Conservation (phyloP, 1,140 invertebrate species). For the Pogonomyrmex californicus region DNA sequence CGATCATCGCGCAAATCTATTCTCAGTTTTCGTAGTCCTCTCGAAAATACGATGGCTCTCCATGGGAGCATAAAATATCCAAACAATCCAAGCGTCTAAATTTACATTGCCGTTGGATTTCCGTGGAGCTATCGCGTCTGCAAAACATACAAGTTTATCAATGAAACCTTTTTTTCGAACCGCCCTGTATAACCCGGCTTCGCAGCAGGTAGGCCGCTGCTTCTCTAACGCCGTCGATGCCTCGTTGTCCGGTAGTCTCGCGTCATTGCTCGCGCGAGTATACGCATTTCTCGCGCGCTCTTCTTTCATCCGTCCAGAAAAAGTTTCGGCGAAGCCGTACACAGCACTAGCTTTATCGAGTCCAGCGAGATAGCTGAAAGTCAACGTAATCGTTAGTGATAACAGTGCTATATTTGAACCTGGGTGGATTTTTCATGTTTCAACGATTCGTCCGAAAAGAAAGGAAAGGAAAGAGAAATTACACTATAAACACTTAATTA, state of each 20-base stretch:
- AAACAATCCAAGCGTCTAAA: conserved; percentile 25
- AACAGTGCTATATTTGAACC: conserved; percentile 45
- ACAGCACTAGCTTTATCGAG: conserved; percentile 31
- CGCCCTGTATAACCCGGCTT: conserved; percentile 34
- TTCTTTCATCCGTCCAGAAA: neutral
- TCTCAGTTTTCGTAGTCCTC: conserved; percentile 2
- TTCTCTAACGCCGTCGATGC: neutral
- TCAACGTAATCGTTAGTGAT: conserved; percentile 16
- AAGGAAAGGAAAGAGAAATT: neutral
- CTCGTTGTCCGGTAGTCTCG: conserved; percentile 44
- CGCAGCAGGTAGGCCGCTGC: conserved; percentile 39
- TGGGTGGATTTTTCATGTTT: neutral
- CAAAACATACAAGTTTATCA: neutral
- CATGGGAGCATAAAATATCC: neutral
- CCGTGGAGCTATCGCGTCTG: neutral
- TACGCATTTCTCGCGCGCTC: neutral
- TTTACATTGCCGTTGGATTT: conserved; percentile 28
- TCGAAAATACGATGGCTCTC: neutral
- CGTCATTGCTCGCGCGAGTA: conserved; percentile 29
- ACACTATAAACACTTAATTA: neutral
- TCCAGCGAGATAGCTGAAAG: conserved; percentile 28
- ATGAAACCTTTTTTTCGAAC: neutral
- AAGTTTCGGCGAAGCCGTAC: neutral
- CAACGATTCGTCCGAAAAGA: neutral
- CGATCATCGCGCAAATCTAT: neutral